Evolutionary conservation across 2,888 invertebrate species (phyloP).

Genomic region (Harmothoe impar): DNA sequence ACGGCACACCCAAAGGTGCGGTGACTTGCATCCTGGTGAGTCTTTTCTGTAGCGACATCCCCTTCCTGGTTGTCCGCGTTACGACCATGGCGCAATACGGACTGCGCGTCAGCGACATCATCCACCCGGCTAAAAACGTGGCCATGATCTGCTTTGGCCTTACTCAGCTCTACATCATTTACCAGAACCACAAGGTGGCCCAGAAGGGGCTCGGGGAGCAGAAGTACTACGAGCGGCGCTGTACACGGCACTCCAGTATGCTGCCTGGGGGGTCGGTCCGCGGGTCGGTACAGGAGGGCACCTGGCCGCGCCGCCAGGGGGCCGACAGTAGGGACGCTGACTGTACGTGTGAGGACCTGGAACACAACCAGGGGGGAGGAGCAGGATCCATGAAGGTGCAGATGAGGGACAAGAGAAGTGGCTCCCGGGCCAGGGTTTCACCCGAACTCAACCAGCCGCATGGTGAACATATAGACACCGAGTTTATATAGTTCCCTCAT

Average conservation of each 20-base stretch:
- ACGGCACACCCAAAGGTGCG: constrained; percentile 37
- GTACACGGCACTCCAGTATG: neutral
- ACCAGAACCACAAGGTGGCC: constrained; percentile 48
- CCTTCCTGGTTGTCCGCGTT: constrained; percentile 69
- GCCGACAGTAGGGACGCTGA: neutral
- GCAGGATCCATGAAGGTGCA: neutral
- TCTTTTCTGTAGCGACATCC: constrained; percentile 68
- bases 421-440: neutral
- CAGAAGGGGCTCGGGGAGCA: neutral
- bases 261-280: neutral
- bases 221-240: constrained; percentile 3
- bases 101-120: constrained; percentile 66
- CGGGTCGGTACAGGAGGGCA: too few relatives aligned
- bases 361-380: neutral
- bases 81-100: constrained; percentile 68
- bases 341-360: constrained; percentile 17
- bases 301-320: neutral
- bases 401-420: neutral
- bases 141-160: constrained; percentile 67
- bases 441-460: neutral
- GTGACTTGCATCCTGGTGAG: constrained; percentile 66
- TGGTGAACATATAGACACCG: neutral
- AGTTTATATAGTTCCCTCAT: neutral
- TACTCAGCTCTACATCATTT: constrained; percentile 68
- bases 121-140: constrained; percentile 70